These are phyloP conservation scores for Calliphora vomitoria DNA, from an alignment of 2,888 invertebrate species.

Conservation along the genomic window DNA sequence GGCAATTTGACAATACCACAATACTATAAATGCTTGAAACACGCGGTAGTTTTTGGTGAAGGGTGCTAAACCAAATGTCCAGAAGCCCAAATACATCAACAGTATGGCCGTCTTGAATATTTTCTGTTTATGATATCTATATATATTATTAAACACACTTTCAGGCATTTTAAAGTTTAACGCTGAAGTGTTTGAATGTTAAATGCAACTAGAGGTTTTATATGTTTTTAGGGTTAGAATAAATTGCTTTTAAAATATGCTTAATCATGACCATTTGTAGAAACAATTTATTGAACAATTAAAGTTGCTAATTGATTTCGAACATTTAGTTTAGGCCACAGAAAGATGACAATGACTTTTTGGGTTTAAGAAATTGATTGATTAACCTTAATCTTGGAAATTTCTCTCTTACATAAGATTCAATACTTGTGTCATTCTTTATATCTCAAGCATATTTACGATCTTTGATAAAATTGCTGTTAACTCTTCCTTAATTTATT, in stretches of 20 bases:
- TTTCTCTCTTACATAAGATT: no score
- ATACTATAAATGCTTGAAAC: slow-evolving; percentile 55
- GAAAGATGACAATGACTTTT: no score
- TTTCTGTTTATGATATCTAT: slow-evolving; percentile 17
- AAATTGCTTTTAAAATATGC: slow-evolving; percentile 4
- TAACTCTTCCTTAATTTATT: no score
- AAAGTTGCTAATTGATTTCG: background rate
- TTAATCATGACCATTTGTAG: background rate
- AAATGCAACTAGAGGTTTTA: background rate
- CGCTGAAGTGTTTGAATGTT: background rate
- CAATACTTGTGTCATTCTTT: no score
- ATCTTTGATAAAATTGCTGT: no score
- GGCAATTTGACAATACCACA: slow-evolving; percentile 70
- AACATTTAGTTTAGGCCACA: background rate
- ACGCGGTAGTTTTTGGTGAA: slow-evolving; percentile 46
- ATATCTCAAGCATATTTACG: no score
- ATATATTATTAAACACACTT: slow-evolving; percentile 5
- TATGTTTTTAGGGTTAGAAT: background rate
- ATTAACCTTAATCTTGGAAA: no score
- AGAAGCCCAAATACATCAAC: slow-evolving; percentile 34
- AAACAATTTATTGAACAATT: background rate
- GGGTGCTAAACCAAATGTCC: slow-evolving; percentile 71
- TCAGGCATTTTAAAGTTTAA: slow-evolving; percentile 4
- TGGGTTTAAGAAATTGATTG: no score
- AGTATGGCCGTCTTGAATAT: slow-evolving; percentile 15